Evolutionary conservation across 1,140 invertebrate species (phyloP), one percentile per base, ranked within the genome.

Genomic region (Gonioctena quinquepunctata): DNA sequence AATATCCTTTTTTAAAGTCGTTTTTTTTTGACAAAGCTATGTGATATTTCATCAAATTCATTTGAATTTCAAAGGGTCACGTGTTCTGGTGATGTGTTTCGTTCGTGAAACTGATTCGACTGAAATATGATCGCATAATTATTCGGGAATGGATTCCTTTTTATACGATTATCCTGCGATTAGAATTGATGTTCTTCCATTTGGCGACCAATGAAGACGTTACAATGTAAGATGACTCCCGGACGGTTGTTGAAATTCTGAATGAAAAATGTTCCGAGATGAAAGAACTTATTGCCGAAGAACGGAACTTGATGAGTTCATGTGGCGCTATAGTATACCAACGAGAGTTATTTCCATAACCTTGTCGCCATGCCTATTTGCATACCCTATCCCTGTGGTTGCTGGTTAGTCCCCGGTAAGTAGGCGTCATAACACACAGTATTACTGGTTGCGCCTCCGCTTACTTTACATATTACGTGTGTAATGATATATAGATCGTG

Each of bases 331-430:
- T 50, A 33, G 61, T 28, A 63, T 63, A 48, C 61, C 42, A 25
- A 63, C 49, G 61, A 63, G 61, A 63, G 61, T 48, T n/a, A 63
- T 63, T 63, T 63, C 61, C 61, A 63, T 63, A 63, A 63, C 61
- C 61, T 63, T 63, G 61, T 63, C 61, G 61, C 33, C 61, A 63
- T 19, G n/a, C 28, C 33, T 16, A 33, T 63, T 49, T 22, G 61
- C 61, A 63, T 63, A 48, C 61, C 33, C 61, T 63, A 63, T 63
- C 21, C 13, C 61, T 50, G 33, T 49, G 19, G 28, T 33, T 63
- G 61, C 27, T 28, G 59, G 25, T 63, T 48, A 48, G 25, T 42
- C 28, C 23, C 61, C 61, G 19, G 61, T 33, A 21, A 50, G 61
- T 63, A 63, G 61, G 61, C 61, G 61, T 63, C 61, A 63, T 63